These are phyloP conservation scores for Antheraea pernyi DNA, from an alignment of 1,140 invertebrate species.

Conservation along the genomic window DNA sequence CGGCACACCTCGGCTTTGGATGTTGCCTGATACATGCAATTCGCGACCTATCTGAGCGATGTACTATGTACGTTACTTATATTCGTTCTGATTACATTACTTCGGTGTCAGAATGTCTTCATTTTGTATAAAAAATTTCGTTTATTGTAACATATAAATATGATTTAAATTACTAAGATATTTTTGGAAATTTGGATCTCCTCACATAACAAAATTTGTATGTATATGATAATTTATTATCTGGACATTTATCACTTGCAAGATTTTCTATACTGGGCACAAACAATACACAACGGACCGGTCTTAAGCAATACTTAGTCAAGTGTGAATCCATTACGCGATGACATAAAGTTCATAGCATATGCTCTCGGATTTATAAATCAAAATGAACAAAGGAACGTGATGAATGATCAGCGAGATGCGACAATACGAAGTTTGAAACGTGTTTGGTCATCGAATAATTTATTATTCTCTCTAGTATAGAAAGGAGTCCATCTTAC, in stretches of 20 bases:
- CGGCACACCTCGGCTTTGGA: no score
- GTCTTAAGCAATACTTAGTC: conserved; percentile 1
- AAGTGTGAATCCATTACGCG: neutral
- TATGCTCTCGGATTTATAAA: neutral
- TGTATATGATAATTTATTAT: neutral
- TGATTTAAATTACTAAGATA: no score
- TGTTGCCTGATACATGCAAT: no score
- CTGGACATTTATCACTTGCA: neutral
- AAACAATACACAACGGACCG: conserved; percentile 4
- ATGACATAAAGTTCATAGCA: conserved; percentile 9
- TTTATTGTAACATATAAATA: no score
- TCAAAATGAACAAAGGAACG: neutral
- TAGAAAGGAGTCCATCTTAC: neutral
- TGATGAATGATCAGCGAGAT: neutral
- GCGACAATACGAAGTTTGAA: conserved; percentile 13
- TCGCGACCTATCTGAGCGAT: no score
- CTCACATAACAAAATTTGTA: no score
- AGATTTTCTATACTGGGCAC: neutral
- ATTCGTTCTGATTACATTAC: conserved; percentile 3
- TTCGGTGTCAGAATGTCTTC: no score
- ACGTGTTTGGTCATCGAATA: neutral
- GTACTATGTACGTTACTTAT: no score
- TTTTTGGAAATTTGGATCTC: no score
- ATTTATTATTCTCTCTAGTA: neutral
- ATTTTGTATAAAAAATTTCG: no score